Evolutionary conservation across 1,140 invertebrate species (phyloP), one percentile per base, ranked within the genome.

Genomic region (Tetragnatha versicolor): DNA sequence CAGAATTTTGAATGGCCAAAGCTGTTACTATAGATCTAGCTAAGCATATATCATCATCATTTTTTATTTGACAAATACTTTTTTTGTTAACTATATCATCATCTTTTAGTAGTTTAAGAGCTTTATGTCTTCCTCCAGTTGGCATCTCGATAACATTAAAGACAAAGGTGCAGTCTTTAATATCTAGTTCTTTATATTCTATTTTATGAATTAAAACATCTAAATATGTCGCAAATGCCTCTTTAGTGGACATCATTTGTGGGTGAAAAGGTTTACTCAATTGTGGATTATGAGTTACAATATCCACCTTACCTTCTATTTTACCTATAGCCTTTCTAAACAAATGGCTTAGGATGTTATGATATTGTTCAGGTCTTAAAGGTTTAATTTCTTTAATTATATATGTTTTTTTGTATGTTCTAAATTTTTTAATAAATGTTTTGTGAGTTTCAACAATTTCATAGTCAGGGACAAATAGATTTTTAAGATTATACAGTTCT

Each of bases 21-120:
- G 14, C 12, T 29, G 25, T n/a, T 45, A 63, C 22, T 10, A 63
- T 39, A 2, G 61, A 45, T 65, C 39, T 29, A 47, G 61, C 25
- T 65, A 65, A 65, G 7, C 39, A 31, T 12, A 47, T 45, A 65
- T 31, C 20, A 31, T 65, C 39, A 29, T 17, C 10, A 14, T 31
- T 65, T 65, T 45, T 47, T 27, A 65, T 45, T 10, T 47, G 39
- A 10, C 2, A 65, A 47, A 65, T 65, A n/a, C 25, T 65, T 45
- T 9, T 29, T n/a, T 65, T 47, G 2, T 47, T 31, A 25, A 29
- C 39, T 25, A 12, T 10, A 20, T 27, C 61, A 17, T 37, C 14
- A 5, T 65, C 25, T 9, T n/a, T 12, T 17, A 20, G 25, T 9
- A 42, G 5, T 22, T 63, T 42, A 20, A 51, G 25, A 51, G 49